These are phyloP conservation scores for Trichosurus vulpecula DNA, from an alignment of 2,797 vertebrate genomes.

Conservation along the genomic window DNA sequence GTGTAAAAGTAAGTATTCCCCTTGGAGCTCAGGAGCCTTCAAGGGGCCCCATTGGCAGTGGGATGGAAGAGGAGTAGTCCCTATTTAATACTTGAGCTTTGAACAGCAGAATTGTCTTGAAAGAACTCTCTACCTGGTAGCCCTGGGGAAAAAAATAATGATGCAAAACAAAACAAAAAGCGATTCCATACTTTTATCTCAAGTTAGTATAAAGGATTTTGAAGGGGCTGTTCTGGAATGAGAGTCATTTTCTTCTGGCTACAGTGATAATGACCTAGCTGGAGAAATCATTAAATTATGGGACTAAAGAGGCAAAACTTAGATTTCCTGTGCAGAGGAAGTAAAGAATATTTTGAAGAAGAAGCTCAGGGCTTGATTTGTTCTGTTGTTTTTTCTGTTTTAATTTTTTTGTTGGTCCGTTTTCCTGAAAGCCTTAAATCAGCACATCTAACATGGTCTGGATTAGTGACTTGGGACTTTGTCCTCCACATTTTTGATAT, in stretches of 20 bases:
- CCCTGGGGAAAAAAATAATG: neutral
- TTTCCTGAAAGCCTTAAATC: neutral
- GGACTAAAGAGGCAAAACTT: neutral
- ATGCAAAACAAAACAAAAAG: neutral
- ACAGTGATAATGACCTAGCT: neutral
- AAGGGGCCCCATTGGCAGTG: neutral
- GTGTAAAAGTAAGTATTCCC: slow-evolving; percentile 22
- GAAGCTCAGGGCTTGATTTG: neutral
- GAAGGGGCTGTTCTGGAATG: neutral
- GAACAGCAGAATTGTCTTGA: neutral
- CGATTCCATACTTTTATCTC: neutral
- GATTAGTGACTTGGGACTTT: neutral
- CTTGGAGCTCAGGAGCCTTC: slow-evolving; percentile 23
- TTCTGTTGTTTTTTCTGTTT: neutral
- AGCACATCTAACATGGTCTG: neutral
- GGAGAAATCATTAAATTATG: neutral
- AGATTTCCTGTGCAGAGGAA: neutral
- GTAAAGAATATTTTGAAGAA: neutral
- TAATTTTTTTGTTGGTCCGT: neutral
- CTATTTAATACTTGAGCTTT: slow-evolving; percentile 27
- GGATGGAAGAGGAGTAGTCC: neutral
- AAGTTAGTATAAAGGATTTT: neutral
- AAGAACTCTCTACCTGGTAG: neutral
- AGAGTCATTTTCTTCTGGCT: neutral
- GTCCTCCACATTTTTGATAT: neutral